Evolutionary conservation across 2,113 vertebrate species (phyloP), one percentile per base, ranked within the genome.

Genomic region (Corythornis vintsioides): DNA sequence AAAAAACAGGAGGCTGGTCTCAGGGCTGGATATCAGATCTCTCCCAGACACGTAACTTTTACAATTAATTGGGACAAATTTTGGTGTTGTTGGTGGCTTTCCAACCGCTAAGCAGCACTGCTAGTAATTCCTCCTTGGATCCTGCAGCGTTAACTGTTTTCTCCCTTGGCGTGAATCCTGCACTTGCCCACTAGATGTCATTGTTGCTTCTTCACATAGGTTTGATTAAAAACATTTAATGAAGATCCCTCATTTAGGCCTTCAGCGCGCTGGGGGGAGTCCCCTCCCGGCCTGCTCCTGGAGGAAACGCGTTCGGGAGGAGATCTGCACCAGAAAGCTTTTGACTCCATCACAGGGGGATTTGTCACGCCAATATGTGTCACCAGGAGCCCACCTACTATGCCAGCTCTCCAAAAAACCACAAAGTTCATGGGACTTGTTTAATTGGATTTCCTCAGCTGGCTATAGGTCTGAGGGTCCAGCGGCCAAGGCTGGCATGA

Each of bases 171-270:
- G n/a, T 16, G 38, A 70, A 5, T 4, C 15, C 5, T 6, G 24
- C 6, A 1, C 59, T 13, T 38, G 48, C 88, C 94, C 96, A 17
- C 95, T 94, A 96, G 96, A 43, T 96, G 96, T 86, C 96, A 94
- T 18, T 61, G 33, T 78, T 79, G 93, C 65, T 89, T 73, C 85
- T 92, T 8, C 56, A 5, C 61, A 10, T 1, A 21, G 7, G 52
- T 2, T 11, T 65, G 5, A 53, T 86, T 61, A 63, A 28, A 53
- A 45, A 7, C 52, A 1, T n/a, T 50, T 77, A 71, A 66, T 48
- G 52, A 74, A 6, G 26, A n/a, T 48, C n/a, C 18, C 9, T 56
- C 35, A 3, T n/a, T 52, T 10, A 38, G 69, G 22, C 24, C 43
- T 33, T 26, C 59, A 5, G 6, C 0, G 1, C 1, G 26, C 53